phyloP scores from a whole-genome alignment of 2,888 invertebrate species.

The Gasteruption jaculator region DNA sequence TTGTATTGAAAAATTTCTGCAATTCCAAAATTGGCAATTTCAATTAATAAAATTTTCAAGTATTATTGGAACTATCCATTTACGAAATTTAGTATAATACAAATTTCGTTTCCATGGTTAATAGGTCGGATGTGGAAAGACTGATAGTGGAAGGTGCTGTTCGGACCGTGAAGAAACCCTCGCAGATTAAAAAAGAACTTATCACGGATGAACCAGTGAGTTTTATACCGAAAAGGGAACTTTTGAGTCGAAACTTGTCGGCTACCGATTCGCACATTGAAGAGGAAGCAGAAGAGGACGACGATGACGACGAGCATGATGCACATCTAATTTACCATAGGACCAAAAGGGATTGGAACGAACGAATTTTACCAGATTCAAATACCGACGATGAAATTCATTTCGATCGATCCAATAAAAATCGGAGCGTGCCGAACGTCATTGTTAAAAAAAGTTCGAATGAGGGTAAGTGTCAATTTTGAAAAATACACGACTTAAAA shows the following conservation, averaged over 20 bases:
- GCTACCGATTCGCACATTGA: conserved; percentile 1
- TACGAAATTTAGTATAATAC: conserved; percentile 1
- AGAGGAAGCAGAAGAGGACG: neutral
- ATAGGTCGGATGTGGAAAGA: conserved; percentile 45
- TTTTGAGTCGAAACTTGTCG: no score
- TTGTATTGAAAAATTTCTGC: neutral
- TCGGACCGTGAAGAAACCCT: conserved; percentile 45
- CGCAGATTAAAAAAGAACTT: conserved; percentile 38
- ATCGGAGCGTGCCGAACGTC: no score
- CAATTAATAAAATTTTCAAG: neutral
- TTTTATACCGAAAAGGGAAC: no score
- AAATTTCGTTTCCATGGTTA: conserved; percentile 17
- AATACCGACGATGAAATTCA: no score
- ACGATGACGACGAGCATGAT: conserved; percentile 9
- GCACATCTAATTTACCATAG: no score
- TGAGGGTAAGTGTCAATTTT: no score
- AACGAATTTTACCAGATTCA: no score
- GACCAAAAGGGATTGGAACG: no score
- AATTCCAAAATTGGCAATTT: neutral
- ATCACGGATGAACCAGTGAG: no score
- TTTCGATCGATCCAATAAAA: no score
- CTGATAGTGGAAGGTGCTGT: conserved; percentile 49
- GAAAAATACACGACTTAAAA: no score
- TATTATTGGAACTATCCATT: neutral
- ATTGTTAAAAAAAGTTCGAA: no score